These are phyloP conservation scores for Drosophila nr. medialis DNA, from an alignment of 2,888 invertebrate species.

Conservation along the genomic window DNA sequence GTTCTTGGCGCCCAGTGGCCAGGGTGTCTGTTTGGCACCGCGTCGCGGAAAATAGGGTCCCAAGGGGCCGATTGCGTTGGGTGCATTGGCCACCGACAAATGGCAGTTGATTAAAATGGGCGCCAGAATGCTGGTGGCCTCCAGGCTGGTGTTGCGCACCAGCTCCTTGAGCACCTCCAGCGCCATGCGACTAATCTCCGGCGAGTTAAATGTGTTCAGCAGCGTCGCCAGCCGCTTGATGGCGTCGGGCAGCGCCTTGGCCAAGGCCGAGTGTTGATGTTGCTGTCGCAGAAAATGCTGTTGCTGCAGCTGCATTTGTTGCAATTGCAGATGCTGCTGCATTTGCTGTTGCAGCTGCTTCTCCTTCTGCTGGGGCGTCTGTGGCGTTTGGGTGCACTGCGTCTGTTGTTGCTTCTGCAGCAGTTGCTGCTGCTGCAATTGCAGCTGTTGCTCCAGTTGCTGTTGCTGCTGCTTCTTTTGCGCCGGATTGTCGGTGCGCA, in stretches of 20 bases:
- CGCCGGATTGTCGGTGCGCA: conserved; percentile 82
- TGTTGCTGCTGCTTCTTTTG: conserved; percentile 82
- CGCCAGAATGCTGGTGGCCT: conserved; percentile 90
- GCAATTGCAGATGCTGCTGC: conserved; percentile 80
- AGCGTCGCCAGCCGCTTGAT: conserved; percentile 94
- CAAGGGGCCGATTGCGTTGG: conserved; percentile 88
- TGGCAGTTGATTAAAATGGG: conserved; percentile 95
- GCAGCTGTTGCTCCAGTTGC: conserved; percentile 72
- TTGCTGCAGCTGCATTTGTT: conserved; percentile 80
- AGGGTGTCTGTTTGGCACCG: conserved; percentile 86
- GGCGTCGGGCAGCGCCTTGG: conserved; percentile 95
- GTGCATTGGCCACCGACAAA: conserved; percentile 90
- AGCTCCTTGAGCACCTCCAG: conserved; percentile 87
- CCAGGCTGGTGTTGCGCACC: conserved; percentile 83
- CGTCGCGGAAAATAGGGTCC: conserved; percentile 92
- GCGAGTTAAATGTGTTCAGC: conserved; percentile 94
- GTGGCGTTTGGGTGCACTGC: conserved; percentile 71
- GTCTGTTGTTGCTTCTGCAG: conserved; percentile 73
- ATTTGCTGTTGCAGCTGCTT: conserved; percentile 80
- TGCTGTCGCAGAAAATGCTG: conserved; percentile 81
- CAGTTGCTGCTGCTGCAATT: conserved; percentile 70
- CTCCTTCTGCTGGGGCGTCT: conserved; percentile 77
- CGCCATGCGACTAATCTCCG: conserved; percentile 92
- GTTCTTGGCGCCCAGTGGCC: conserved; percentile 87
- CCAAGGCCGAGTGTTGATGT: conserved; percentile 83